A percentile compares a stretch with the other conserved stretches of the same genome.
phyloP scores from a whole-genome alignment of 2,888 invertebrate species.

The Temnothorax ravouxi region DNA sequence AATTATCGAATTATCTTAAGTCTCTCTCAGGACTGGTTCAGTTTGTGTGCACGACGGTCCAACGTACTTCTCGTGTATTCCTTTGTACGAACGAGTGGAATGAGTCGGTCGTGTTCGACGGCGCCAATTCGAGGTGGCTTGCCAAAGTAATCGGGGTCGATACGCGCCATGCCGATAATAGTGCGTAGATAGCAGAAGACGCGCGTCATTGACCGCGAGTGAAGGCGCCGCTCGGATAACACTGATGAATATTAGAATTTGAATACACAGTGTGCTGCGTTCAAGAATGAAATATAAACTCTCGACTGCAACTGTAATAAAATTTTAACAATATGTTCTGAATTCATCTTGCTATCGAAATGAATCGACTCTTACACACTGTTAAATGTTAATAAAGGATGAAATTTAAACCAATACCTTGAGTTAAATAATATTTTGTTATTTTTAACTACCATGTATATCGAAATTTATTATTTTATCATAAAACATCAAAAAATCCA shows the following conservation, averaged over 20 bases:
- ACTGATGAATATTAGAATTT: conserved; percentile 75
- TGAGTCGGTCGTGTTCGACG: background rate
- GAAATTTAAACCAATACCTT: no score
- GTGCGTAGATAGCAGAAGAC: conserved; percentile 55
- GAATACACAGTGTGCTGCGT: background rate
- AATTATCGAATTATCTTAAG: conserved; percentile 8
- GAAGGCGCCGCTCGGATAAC: conserved; percentile 79
- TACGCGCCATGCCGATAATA: conserved; percentile 36
- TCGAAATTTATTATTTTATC: no score
- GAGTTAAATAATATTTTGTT: no score
- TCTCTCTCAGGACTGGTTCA: background rate
- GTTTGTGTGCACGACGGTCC: background rate
- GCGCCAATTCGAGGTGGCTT: background rate
- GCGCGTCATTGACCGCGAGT: conserved; percentile 76
- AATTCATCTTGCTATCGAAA: background rate
- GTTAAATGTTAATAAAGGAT: no score
- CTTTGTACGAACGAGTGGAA: background rate
- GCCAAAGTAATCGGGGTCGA: conserved; percentile 39
- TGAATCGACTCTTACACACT: background rate
- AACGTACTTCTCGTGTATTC: background rate
- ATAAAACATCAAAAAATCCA: background rate
- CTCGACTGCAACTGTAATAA: background rate
- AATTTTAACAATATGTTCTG: background rate
- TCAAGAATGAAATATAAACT: background rate
- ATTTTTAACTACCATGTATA: no score